These are phyloP conservation scores for Autographa pulchrina DNA, from an alignment of 2,888 invertebrate species.

Conservation along the genomic window DNA sequence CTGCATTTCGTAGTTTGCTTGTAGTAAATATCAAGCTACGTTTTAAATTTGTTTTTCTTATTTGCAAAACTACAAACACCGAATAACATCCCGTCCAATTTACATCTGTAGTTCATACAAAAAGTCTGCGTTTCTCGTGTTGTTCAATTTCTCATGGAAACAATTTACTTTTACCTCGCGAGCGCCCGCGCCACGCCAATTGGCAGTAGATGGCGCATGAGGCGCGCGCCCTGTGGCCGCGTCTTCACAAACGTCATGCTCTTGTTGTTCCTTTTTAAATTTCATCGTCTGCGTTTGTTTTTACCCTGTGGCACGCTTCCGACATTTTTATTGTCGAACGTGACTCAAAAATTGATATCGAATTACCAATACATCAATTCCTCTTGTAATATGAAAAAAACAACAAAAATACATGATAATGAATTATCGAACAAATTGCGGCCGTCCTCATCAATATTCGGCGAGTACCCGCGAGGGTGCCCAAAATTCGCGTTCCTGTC, in stretches of 20 bases:
- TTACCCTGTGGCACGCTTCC: constrained; percentile 61
- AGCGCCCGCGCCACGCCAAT: constrained; percentile 83
- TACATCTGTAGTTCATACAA: constrained; percentile 54
- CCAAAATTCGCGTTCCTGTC: constrained; percentile 71
- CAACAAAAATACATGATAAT: constrained; percentile 45
- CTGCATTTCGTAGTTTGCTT: no score
- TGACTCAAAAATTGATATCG: constrained; percentile 51
- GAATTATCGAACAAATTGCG: constrained; percentile 62
- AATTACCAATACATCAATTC: constrained; percentile 46
- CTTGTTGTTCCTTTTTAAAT: constrained; percentile 71
- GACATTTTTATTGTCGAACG: constrained; percentile 59
- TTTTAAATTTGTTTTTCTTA: no score
- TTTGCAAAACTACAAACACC: not conserved
- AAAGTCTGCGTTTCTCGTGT: constrained; percentile 58
- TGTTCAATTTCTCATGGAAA: constrained; percentile 71
- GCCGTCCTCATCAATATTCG: constrained; percentile 69
- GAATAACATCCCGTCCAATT: constrained; percentile 48
- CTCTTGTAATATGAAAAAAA: constrained; percentile 51
- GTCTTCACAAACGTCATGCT: constrained; percentile 76
- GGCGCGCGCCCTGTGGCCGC: constrained; percentile 82
- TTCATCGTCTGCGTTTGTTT: constrained; percentile 59
- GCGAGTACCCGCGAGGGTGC: constrained; percentile 66
- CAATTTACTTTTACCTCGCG: constrained; percentile 78
- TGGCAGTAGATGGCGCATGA: constrained; percentile 85
- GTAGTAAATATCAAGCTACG: no score